Evolutionary conservation across 2,797 vertebrate genomes (phyloP), one percentile per base, ranked within the genome.

Genomic region (Linurgus olivaceus): DNA sequence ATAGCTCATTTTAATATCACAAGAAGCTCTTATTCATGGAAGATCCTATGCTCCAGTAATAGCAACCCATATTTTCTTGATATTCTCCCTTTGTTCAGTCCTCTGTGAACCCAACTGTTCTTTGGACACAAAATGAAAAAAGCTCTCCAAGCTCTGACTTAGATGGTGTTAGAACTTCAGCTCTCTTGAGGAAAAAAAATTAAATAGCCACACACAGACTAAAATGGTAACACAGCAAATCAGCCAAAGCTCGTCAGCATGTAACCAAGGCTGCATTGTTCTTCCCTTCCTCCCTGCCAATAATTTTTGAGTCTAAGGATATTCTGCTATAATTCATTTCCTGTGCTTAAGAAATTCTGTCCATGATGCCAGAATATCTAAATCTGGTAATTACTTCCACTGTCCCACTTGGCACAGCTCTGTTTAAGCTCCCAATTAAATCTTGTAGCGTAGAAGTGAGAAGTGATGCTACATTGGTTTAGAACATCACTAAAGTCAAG

Each of bases 381-480:
- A 94, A 94, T 94, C 79, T 93, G 87, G 82, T 96, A 95, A 96
- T 96, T 90, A 15, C 87, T 95, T 95, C 91, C 89, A 94, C 66
- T 94, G 82, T 86, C 70, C 82, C 72, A 81, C 50, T 96, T 93
- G 95, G 87, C 87, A 84, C 50, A 80, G 80, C 20, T 83, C 73
- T 76, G 40, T 84, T 93, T 76, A 68, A 86, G 48, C 26, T 93
- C 88, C 51, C 80, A 90, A 11, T 95, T 90, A 84, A 73, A 66
- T 62, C 44, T 86, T 48, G 51, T 45, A 57, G 57, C 0, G 0
- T 44, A 83, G n/a, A 86, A 93, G 40, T 37, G 37, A 83, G 26
- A 86, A 94, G 40, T 37, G 44, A 62, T 73, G 70, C 25, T 70
- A 18, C 19, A 13, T 7, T 57, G 21, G 21, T 19, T 90, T 90